These are phyloP conservation scores for Dysmachus trigonus DNA, from an alignment of 2,888 invertebrate genomes.

Conservation along the genomic window DNA sequence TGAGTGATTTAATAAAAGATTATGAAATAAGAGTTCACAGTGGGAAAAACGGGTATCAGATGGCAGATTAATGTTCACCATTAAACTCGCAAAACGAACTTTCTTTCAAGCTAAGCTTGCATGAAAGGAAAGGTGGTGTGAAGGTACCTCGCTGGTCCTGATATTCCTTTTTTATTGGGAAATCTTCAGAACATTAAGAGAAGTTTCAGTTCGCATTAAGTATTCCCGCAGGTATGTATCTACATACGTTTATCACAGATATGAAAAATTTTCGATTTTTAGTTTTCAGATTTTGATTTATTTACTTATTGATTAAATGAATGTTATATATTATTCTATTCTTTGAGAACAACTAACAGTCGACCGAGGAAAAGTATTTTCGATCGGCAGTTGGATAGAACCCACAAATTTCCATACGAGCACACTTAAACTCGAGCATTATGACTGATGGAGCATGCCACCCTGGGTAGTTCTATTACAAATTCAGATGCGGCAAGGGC, in stretches of 20 bases:
- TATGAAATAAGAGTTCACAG: not conserved
- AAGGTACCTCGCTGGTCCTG: no score
- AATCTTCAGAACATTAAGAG: no score
- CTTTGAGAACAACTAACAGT: no score
- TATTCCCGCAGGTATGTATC: no score
- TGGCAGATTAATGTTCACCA: not conserved
- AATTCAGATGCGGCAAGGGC: constrained; percentile 6
- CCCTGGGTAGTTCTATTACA: constrained; percentile 1
- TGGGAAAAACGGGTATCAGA: not conserved
- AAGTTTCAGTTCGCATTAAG: no score
- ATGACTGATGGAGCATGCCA: not conserved
- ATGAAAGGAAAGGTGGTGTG: no score
- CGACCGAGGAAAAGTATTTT: not conserved
- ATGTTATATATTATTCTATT: no score
- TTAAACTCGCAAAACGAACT: not conserved
- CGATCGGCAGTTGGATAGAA: not conserved
- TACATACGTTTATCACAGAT: no score
- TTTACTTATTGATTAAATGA: no score
- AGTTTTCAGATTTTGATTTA: no score
- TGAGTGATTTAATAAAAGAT: not conserved
- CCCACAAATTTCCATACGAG: not conserved
- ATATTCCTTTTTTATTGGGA: no score
- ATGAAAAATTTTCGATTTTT: no score
- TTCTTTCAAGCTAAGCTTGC: not conserved
- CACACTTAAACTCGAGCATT: not conserved